Evolutionary conservation across 2,888 invertebrate species (phyloP).

Genomic region (Timandra comae): DNA sequence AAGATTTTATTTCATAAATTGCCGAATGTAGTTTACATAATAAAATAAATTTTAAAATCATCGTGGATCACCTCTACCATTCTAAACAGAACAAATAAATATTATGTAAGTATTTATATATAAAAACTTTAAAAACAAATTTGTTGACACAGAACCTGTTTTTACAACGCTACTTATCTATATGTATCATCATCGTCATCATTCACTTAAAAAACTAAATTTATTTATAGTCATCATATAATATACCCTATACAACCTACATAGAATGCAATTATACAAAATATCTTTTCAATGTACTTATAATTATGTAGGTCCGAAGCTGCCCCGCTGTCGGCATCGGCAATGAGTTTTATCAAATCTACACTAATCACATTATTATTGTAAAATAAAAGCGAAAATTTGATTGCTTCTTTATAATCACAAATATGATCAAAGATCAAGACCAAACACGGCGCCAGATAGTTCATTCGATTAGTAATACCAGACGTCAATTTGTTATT

Average conservation of each 20-base stretch:
- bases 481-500: too few relatives aligned
- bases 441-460: neutral
- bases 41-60: slow-evolving; percentile 47
- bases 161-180: slow-evolving; percentile 56
- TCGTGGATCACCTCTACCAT: slow-evolving; percentile 48
- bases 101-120: too few relatives aligned
- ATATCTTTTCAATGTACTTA: slow-evolving; percentile 66
- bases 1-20: slow-evolving; percentile 52
- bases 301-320: slow-evolving; percentile 34
- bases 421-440: slow-evolving; percentile 5
- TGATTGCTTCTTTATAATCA: slow-evolving; percentile 7
- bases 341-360: slow-evolving; percentile 49
- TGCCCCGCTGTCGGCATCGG: neutral
- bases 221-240: slow-evolving; percentile 46
- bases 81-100: slow-evolving; percentile 62
- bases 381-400: slow-evolving; percentile 33
- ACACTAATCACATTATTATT: slow-evolving; percentile 56
- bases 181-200: too few relatives aligned
- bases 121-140: slow-evolving; percentile 50
- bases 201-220: slow-evolving; percentile 33
- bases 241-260: slow-evolving; percentile 65
- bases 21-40: slow-evolving; percentile 47
- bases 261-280: slow-evolving; percentile 67
- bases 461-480: neutral
- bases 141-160: slow-evolving; percentile 47